Base-by-base conservation (phyloP, 2,797 vertebrate species). In the Knipowitschia caucasica region DNA sequence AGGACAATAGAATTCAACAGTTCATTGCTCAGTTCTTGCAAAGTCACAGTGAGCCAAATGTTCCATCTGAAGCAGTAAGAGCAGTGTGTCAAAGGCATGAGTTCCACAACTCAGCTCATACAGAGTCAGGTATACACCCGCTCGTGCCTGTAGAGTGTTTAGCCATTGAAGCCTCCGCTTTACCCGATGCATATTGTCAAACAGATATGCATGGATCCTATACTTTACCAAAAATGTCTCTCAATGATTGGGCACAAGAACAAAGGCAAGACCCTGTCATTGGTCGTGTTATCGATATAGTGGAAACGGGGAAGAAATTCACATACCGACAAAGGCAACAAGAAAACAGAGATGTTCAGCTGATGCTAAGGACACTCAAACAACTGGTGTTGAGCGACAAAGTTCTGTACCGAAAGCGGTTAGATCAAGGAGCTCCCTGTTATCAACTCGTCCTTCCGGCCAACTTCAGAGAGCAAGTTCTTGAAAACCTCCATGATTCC, bases 51-150 rank as follows among this genome's bases (percentile, higher is more conserved):
- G 24, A 29, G 9, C 8, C 24, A 27, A 26, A 12, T 14, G n/a
- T 58, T 18, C 36, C 36, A 2, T 5, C 8, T 9, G 35, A 62
- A 24, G 36, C 44, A 26, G 15, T 55, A 17, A 54, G 26, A 20
- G 59, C 35, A 8, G 9, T 42, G 1, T 55, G 51, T 21, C 34
- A 62, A 17, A 62, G 15, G 15, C 47, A 50, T 15, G n/a, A 44
- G 3, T 10, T 27, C 0, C 2, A 20, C 14, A 18, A 11, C 8
- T 2, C 34, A 12, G 2, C 10, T 3, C n/a, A n/a, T 4, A 10
- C 4, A 3, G 24, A 20, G 11, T 10, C 7, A 39, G 44, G 33
- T 1, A 15, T 0, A 2, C 9, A 8, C 6, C 9, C 17, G 23
- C 49, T 9, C 34, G 25, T 24, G 1, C 1, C 2, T 3, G 42